A percentile compares a stretch with the other conserved stretches of the same genome.
These are phyloP conservation scores for Actinia equina DNA, from an alignment of 64 coral and sea anemone species.

Conservation along the genomic window DNA sequence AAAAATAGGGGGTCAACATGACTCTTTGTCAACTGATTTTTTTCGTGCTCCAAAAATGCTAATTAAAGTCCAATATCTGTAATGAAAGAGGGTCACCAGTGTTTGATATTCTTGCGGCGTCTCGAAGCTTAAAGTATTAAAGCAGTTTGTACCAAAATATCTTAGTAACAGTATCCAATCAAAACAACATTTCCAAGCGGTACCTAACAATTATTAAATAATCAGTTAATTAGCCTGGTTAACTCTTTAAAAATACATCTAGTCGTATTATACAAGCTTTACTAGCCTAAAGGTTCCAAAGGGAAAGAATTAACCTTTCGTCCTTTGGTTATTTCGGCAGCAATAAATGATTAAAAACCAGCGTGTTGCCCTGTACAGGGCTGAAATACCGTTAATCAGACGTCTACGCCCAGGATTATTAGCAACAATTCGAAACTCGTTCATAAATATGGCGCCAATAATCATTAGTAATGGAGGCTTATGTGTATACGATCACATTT, in stretches of 20 bases:
- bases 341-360: neutral
- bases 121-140: neutral
- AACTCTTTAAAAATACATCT: slow-evolving; percentile 7
- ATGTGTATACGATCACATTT: neutral
- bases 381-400: slow-evolving; percentile 24
- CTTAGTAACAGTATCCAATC: neutral
- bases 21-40: too few species aligned
- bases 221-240: slow-evolving; percentile 7
- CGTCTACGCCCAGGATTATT: slow-evolving; percentile 23
- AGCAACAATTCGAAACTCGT: slow-evolving; percentile 14
- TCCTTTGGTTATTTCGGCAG: neutral
- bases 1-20: too few species aligned
- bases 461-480: neutral
- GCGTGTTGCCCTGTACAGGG: neutral
- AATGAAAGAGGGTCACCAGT: neutral
- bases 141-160: neutral
- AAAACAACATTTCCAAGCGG: neutral
- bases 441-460: slow-evolving; percentile 11
- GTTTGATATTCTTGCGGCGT: neutral
- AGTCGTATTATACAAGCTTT: slow-evolving; percentile 4
- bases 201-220: neutral
- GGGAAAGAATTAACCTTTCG: neutral
- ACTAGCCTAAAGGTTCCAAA: slow-evolving; percentile 1
- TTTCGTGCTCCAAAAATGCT: too few species aligned
- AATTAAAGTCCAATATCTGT: neutral